A percentile compares a stretch with the other conserved stretches of the same genome.
Evolutionary conservation across 30 jellyfish, hydroid and myxozoan species (phyloP).

Genomic region (Hydra vulgaris): DNA sequence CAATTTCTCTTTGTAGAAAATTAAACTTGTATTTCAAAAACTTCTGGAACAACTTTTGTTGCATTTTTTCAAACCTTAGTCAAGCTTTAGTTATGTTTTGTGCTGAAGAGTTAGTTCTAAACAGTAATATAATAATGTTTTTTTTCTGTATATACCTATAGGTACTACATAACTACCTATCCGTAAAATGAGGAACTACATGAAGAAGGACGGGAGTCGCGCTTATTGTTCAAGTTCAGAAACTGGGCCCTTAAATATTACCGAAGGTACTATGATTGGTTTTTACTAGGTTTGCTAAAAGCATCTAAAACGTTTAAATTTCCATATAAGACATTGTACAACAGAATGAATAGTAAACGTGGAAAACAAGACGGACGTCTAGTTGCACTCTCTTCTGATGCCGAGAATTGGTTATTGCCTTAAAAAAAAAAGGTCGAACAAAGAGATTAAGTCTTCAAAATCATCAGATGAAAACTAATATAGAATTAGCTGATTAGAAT

Average conservation of each 20-base stretch:
- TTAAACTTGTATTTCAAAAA: too few relatives aligned
- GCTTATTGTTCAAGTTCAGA: neutral
- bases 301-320: neutral
- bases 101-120: too few relatives aligned
- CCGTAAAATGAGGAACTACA: neutral
- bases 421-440: neutral
- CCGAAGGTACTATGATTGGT: neutral
- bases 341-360: neutral
- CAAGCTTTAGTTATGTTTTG: too few relatives aligned
- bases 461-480: neutral
- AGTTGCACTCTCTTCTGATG: too few relatives aligned
- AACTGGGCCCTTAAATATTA: neutral
- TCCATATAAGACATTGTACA: neutral
- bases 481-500: neutral
- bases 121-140: too few relatives aligned
- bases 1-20: too few relatives aligned
- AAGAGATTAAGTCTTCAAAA: neutral
- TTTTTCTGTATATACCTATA: too few relatives aligned
- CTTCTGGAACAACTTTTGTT: too few relatives aligned
- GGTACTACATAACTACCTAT: neutral
- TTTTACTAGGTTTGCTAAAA: neutral
- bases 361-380: too few relatives aligned
- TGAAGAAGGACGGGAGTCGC: neutral
- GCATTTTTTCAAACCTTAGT: too few relatives aligned
- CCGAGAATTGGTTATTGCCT: neutral